phyloP scores from a whole-genome alignment of 2,113 vertebrate genomes.

The Leptosomus discolor region DNA sequence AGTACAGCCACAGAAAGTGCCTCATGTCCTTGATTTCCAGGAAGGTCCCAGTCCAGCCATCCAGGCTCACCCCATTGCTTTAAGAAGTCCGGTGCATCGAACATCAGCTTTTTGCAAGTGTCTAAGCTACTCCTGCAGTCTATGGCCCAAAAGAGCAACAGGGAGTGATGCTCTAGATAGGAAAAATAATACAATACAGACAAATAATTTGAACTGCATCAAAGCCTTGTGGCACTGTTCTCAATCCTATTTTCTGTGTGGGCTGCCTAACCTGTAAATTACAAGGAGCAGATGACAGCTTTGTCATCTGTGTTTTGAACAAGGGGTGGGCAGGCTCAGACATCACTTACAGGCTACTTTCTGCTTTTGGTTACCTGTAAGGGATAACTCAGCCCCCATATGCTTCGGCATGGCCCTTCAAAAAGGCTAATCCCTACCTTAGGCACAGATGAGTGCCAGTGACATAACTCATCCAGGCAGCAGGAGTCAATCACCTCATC shows the following conservation, averaged over 20 bases:
- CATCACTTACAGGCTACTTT: background rate
- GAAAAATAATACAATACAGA: background rate
- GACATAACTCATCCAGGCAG: background rate
- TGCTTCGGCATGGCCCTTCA: background rate
- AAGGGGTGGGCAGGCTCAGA: background rate
- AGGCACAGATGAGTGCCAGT: background rate
- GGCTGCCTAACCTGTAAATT: background rate
- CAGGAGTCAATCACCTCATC: background rate
- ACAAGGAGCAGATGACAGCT: background rate
- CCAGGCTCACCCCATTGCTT: background rate
- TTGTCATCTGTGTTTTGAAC: background rate
- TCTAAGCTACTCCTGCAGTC: background rate
- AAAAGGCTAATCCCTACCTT: background rate
- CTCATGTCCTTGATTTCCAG: background rate
- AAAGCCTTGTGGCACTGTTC: background rate
- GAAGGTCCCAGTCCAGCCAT: background rate
- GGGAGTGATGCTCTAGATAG: background rate
- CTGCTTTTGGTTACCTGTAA: background rate
- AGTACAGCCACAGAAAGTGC: background rate
- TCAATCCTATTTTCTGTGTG: background rate
- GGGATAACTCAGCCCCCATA: background rate
- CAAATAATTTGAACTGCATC: background rate
- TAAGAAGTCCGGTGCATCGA: background rate
- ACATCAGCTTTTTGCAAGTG: background rate
- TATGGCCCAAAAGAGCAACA: background rate